phyloP scores from a whole-genome alignment of 2,888 invertebrate species.

The Timandra comae region DNA sequence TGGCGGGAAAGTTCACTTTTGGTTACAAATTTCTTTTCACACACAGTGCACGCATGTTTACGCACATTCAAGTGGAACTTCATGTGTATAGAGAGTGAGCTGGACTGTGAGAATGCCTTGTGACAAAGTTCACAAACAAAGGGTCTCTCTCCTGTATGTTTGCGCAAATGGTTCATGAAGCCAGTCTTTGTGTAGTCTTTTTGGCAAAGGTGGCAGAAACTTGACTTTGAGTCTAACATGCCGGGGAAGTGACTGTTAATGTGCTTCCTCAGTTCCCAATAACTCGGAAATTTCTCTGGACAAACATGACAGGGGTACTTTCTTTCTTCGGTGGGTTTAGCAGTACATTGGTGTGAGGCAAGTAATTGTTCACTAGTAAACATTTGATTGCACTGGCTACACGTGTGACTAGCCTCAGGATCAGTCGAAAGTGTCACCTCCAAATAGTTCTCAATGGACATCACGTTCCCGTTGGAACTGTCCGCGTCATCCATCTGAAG shows the following conservation, averaged over 20 bases:
- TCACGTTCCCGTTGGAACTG: conserved; percentile 68
- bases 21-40: conserved; percentile 74
- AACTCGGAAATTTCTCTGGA: conserved; percentile 68
- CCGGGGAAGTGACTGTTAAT: conserved; percentile 72
- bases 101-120: conserved; percentile 73
- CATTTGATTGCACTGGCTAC: conserved; percentile 70
- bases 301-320: conserved; percentile 74
- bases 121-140: conserved; percentile 74
- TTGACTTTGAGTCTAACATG: conserved; percentile 72
- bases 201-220: conserved; percentile 73
- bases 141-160: conserved; percentile 71
- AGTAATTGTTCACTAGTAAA: conserved; percentile 65
- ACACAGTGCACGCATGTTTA: conserved; percentile 71
- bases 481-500: conserved; percentile 61
- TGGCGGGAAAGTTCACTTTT: conserved; percentile 75
- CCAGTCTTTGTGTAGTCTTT: conserved; percentile 75
- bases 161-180: conserved; percentile 72
- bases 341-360: conserved; percentile 61
- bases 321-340: conserved; percentile 65
- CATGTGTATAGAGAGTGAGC: conserved; percentile 73
- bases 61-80: conserved; percentile 73
- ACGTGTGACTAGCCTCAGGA: conserved; percentile 70
- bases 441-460: conserved; percentile 73
- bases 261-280: conserved; percentile 71
- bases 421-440: conserved; percentile 73